Evolutionary conservation across 2,797 vertebrate species (phyloP), one percentile per base, ranked within the genome.

Genomic region (Sebastiscus albofasciatus): DNA sequence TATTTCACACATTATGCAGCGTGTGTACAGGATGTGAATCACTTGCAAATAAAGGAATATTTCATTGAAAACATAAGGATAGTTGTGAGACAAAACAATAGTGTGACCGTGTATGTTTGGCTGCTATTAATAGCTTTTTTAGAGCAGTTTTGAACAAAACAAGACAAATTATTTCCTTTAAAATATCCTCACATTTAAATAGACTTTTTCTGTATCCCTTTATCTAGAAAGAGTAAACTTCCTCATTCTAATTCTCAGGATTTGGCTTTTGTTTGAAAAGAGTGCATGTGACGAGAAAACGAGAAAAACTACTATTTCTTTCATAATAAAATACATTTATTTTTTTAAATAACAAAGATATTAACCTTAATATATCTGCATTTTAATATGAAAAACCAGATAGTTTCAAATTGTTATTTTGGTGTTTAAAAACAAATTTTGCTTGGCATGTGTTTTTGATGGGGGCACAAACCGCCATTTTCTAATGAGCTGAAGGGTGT

Each of bases 401-500:
- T 3, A 16, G n/a, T 6, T 69, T 34, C 52, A 29, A 67, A 31
- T 75, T 18, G 8, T 80, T 64, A 34, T 76, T 73, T 72, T 79
- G 14, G 75, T 49, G 54, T 8, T 42, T 2, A 56, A 77, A 56
- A 55, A 59, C 69, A 64, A 67, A 75, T 67, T 29, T 55, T 71
- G 34, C 67, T 65, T 87, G 71, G 52, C 68, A 80, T 87, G 71
- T 87, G 79, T 80, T 88, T 83, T 75, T 67, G 76, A 58, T 46
- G 70, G 72, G 64, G 81, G 78, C 78, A 88, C 80, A 90, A 80
- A 93, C 95, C 95, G 95, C 96, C 95, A 96, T 96, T 96, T 96
- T 96, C 94, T 96, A 82, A 85, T 87, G 83, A 87, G 81, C 87
- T 91, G 89, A 80, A 84, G 87, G 85, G 77, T 90, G 86, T 87